phyloP scores from a whole-genome alignment of 1,140 invertebrate genomes.

The Chironomus striatipennis region DNA sequence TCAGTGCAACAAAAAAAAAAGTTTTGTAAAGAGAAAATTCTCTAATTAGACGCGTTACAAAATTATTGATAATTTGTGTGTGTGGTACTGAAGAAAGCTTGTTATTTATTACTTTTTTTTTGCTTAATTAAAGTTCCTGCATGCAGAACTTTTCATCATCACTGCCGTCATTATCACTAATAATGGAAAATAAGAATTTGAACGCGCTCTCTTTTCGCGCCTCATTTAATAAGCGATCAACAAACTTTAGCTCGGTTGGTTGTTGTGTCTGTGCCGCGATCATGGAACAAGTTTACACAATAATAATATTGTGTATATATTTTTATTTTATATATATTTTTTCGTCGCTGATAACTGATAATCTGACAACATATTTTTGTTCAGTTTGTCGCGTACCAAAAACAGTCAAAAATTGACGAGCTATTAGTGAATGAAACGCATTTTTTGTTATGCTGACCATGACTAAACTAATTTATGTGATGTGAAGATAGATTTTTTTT shows the following conservation, averaged over 20 bases:
- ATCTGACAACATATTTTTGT: neutral
- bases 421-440: too few relatives aligned
- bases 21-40: neutral
- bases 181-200: neutral
- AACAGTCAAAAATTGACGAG: neutral
- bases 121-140: neutral
- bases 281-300: neutral
- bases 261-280: neutral
- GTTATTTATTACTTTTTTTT: neutral
- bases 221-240: slow-evolving; percentile 20
- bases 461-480: too few relatives aligned
- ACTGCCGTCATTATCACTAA: neutral
- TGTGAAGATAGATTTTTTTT: too few relatives aligned
- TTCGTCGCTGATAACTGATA: neutral
- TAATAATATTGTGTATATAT: neutral
- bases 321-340: neutral
- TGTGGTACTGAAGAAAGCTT: neutral
- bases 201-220: slow-evolving; percentile 16
- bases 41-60: neutral
- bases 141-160: neutral
- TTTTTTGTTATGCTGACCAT: too few relatives aligned
- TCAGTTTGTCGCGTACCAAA: neutral
- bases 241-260: slow-evolving; percentile 2
- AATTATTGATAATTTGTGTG: neutral
- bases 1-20: neutral